Base-by-base conservation (phyloP, 2,113 vertebrate species). In the Oreochromis spilurus region DNA sequence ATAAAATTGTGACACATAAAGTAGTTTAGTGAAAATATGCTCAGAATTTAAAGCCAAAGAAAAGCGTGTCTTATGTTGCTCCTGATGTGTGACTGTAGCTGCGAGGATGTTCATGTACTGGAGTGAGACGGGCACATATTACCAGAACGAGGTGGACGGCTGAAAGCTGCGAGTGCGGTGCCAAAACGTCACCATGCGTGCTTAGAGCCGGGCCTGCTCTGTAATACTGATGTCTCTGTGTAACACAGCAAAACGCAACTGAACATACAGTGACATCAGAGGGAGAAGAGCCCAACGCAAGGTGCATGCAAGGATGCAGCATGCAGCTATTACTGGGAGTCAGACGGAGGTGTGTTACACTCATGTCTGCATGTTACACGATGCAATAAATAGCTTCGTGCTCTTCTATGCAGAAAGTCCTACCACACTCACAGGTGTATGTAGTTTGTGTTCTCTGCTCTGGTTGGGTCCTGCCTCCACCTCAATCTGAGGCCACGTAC, bases 401-500 rank as follows among this genome's bases (percentile, higher is more conserved):
- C 24, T 50, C 4, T 0, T 31, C 43, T 75, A 2, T 7, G 43
- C 43, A 75, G 38, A 31, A 31, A 31, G 9, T 50, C 40, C 13
- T 16, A 48, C 24, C 70, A 29, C 40, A 11, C 21, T 48, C 43
- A 29, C 21, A 7, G 67, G 21, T 72, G 24, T 48, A 6, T 17
- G 4, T 48, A 29, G 4, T 29, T 45, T 72, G 0, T 1, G 9
- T 45, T 4, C 67, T 16, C 38, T 43, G 36, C 65, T 43, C 38
- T 70, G 65, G 38, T 43, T 26, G 36, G n/a, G 38, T 72, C 38
- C 21, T 67, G 10, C 62, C 12, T 45, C 62, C 62, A 24, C 62
- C 38, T 45, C 1, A 26, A 16, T 21, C 21, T 72, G 38, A 1
- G n/a, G 7, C 38, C n/a, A 43, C 1, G 1, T 12, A 40, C 0